These are phyloP conservation scores for Pemphredon lugubris DNA, from an alignment of 2,888 invertebrate species.

Conservation along the genomic window DNA sequence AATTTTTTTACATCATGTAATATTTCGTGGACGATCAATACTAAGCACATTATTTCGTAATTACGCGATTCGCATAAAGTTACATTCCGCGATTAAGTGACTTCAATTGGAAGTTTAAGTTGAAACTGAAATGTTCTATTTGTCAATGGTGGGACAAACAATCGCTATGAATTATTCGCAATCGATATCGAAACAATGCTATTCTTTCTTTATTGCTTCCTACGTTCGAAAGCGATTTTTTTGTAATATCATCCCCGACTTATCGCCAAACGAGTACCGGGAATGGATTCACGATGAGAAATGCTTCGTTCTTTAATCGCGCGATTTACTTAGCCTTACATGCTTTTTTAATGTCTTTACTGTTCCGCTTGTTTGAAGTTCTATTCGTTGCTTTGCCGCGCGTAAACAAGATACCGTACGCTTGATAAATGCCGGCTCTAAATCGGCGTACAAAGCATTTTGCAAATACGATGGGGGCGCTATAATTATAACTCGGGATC, in stretches of 20 bases:
- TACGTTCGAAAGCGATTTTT: background rate
- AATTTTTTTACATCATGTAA: no score
- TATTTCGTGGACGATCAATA: no score
- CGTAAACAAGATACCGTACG: constrained; percentile 48
- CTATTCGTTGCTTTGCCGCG: constrained; percentile 41
- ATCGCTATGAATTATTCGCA: no score
- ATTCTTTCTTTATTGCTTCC: no score
- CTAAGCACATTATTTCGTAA: no score
- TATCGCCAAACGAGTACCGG: constrained; percentile 3
- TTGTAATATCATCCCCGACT: background rate
- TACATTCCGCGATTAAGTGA: no score
- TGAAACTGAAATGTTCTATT: no score
- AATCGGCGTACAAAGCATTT: background rate
- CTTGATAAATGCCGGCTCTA: constrained; percentile 22
- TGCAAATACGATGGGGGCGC: constrained; percentile 10
- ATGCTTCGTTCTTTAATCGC: constrained; percentile 30
- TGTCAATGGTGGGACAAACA: no score
- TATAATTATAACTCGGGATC: background rate
- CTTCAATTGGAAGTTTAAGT: no score
- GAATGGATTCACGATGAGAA: constrained; percentile 7
- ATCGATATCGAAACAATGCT: no score
- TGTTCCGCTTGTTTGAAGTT: constrained; percentile 40
- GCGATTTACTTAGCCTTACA: constrained; percentile 6
- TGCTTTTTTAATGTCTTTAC: constrained; percentile 41
- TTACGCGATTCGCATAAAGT: no score